Evolutionary conservation across 2,797 vertebrate species (phyloP).

Genomic region (Amblyraja radiata): DNA sequence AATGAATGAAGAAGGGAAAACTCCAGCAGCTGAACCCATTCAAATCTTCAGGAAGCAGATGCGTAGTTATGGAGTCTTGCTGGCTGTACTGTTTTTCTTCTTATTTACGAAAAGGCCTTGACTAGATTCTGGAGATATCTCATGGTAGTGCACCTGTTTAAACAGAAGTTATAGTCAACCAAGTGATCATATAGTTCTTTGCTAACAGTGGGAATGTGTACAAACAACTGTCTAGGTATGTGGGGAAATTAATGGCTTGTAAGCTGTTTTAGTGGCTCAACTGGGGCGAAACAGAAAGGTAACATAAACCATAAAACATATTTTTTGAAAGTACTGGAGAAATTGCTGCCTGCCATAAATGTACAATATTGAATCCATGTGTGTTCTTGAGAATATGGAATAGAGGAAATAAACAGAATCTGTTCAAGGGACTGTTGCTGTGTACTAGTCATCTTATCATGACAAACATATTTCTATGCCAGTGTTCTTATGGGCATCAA

Average conservation of each 20-base stretch:
- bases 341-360: constrained; percentile 39
- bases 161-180: constrained; percentile 68
- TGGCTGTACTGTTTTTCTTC: constrained; percentile 91
- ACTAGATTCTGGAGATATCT: constrained; percentile 88
- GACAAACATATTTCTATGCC: background rate
- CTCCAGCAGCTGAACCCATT: constrained; percentile 45
- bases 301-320: constrained; percentile 49
- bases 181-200: constrained; percentile 60
- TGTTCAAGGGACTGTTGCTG: constrained; percentile 31
- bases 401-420: constrained; percentile 37
- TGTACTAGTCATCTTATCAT: background rate
- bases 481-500: background rate
- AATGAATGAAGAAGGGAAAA: constrained; percentile 60
- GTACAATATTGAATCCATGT: constrained; percentile 33
- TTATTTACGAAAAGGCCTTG: constrained; percentile 63
- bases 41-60: constrained; percentile 56
- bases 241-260: background rate
- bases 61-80: constrained; percentile 50
- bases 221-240: constrained; percentile 49
- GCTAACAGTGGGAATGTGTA: constrained; percentile 57
- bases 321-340: constrained; percentile 35
- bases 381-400: background rate
- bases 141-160: constrained; percentile 97
- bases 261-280: constrained; percentile 52
- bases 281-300: constrained; percentile 57